These are phyloP conservation scores for Orthosia cruda DNA, from an alignment of 2,888 invertebrate genomes.

Conservation along the genomic window DNA sequence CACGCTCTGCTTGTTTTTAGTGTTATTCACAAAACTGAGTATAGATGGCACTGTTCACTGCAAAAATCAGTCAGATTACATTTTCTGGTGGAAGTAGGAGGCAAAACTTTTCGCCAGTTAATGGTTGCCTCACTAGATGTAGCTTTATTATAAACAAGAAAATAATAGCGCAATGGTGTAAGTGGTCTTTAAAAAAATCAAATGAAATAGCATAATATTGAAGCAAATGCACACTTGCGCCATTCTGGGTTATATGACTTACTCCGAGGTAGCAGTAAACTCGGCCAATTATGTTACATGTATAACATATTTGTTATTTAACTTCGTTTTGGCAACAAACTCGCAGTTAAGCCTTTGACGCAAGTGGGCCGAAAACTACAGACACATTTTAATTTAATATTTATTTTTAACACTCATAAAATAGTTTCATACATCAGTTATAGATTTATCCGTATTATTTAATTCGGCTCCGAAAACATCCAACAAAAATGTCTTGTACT, in stretches of 20 bases:
- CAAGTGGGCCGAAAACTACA: no score
- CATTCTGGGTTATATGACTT: no score
- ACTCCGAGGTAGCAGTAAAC: no score
- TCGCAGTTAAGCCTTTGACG: no score
- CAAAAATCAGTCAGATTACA: neutral
- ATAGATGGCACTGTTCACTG: conserved; percentile 15
- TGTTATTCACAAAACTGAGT: neutral
- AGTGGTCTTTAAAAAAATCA: no score
- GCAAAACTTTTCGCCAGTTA: neutral
- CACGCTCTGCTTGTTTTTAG: accelerated
- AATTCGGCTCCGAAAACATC: conserved; percentile 74
- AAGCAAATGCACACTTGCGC: no score
- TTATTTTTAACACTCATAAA: neutral
- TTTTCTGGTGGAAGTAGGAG: neutral
- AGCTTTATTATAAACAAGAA: neutral
- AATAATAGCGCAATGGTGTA: no score
- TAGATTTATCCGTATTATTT: neutral
- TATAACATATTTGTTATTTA: no score
- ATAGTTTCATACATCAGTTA: conserved; percentile 19
- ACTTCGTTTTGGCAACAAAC: no score
- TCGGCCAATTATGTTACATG: no score
- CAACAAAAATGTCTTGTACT: conserved; percentile 78
- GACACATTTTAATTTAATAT: neutral
- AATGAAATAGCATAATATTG: no score
- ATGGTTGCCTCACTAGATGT: conserved; percentile 13